These are phyloP conservation scores for Cerceris ruficornis DNA, from an alignment of 2,888 invertebrate species.

Conservation along the genomic window DNA sequence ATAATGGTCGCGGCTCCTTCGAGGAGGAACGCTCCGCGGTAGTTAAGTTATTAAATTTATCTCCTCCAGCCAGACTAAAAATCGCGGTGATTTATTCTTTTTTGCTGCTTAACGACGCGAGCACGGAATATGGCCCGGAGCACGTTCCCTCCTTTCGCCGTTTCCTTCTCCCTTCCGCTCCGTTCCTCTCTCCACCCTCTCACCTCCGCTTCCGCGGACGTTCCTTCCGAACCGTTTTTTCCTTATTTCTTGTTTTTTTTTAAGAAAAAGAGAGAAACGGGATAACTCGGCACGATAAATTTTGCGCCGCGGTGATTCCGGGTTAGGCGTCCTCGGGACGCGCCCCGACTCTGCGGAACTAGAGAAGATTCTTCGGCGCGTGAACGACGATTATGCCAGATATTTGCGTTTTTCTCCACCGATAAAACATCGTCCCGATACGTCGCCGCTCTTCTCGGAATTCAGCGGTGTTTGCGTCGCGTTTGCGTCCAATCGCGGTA, in stretches of 20 bases:
- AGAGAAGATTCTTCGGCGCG: constrained; percentile 20
- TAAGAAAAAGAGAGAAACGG: constrained; percentile 28
- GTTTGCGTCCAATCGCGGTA: constrained; percentile 35
- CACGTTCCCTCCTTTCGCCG: constrained; percentile 39
- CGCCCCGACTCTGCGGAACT: constrained; percentile 8
- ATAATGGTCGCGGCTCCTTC: constrained; percentile 42
- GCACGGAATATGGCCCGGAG: constrained; percentile 73
- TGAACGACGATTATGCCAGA: constrained; percentile 17
- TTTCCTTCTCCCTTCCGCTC: constrained; percentile 2
- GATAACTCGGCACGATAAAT: constrained; percentile 59
- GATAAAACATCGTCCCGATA: neutral
- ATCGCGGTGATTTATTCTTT: constrained; percentile 78
- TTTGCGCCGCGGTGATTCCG: constrained; percentile 34
- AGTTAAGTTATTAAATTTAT: constrained; percentile 80
- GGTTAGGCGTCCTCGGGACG: too few relatives aligned
- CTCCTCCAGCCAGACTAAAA: constrained; percentile 69
- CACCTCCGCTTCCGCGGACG: too few relatives aligned
- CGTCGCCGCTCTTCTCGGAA: neutral
- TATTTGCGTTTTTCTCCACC: constrained; percentile 3
- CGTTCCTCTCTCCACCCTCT: constrained; percentile 11
- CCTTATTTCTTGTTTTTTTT: constrained; percentile 19
- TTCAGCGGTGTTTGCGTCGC: neutral
- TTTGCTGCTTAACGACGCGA: constrained; percentile 79
- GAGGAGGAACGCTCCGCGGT: constrained; percentile 56
- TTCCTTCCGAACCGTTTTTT: constrained; percentile 26